A percentile compares a stretch with the other conserved stretches of the same genome.
phyloP scores from a whole-genome alignment of 1,140 invertebrate genomes.

The Gonioctena quinquepunctata region DNA sequence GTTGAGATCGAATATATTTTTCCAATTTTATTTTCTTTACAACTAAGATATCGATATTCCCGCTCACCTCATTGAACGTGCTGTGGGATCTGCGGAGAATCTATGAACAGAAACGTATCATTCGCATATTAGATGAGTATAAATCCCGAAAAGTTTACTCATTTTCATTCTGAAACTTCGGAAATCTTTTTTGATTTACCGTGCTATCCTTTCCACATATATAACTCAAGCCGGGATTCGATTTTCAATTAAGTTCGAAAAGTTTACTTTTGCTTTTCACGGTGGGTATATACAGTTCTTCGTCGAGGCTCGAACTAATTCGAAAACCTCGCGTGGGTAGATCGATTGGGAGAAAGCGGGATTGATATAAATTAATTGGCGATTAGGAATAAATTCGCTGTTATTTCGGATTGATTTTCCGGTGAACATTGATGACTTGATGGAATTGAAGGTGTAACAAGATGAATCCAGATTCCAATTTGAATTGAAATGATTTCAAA shows the following conservation, averaged over 20 bases:
- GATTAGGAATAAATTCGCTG: not conserved
- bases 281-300: not conserved
- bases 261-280: not conserved
- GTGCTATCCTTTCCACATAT: not conserved
- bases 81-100: too few species aligned
- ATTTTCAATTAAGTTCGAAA: not conserved
- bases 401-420: not conserved
- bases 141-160: not conserved
- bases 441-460: too few species aligned
- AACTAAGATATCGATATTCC: too few species aligned
- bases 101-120: not conserved
- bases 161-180: not conserved
- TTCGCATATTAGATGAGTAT: not conserved
- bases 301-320: not conserved
- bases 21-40: too few species aligned
- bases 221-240: not conserved
- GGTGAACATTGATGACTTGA: not conserved
- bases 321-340: not conserved
- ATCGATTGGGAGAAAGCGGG: not conserved
- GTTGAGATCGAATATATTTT: too few species aligned
- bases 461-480: too few species aligned
- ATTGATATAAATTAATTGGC: not conserved
- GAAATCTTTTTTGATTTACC: not conserved
- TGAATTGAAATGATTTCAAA: too few species aligned
- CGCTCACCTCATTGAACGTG: not conserved